Conservation (phyloP, 2,797 vertebrate species). For the Nyctibius grandis region DNA sequence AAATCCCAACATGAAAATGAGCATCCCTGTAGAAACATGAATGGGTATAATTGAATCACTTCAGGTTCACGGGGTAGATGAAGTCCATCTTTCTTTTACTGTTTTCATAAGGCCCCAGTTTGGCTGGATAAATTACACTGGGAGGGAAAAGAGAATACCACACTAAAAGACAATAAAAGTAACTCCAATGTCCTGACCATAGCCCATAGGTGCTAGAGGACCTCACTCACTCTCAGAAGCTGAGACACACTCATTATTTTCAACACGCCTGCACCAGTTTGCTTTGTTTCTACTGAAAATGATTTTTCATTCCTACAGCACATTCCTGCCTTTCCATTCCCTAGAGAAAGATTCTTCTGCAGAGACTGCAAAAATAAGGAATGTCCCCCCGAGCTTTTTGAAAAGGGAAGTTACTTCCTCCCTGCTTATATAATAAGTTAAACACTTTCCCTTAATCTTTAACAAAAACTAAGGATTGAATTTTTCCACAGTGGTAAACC, state of each 20-base stretch:
- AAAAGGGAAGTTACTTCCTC: neutral
- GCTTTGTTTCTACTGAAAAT: neutral
- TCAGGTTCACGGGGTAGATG: neutral
- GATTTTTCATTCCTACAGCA: neutral
- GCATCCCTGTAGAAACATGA: neutral
- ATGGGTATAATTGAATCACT: neutral
- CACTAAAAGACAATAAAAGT: neutral
- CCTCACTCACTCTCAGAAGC: neutral
- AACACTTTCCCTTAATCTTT: neutral
- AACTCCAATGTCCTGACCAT: neutral
- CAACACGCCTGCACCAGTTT: neutral
- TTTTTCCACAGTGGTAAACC: neutral
- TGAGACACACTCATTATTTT: neutral
- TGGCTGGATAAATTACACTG: neutral
- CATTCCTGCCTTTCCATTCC: neutral
- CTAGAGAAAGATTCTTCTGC: neutral
- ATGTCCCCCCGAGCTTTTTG: neutral
- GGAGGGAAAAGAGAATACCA: neutral
- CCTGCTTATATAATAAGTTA: neutral
- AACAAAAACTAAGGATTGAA: neutral
- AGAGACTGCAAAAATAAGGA: neutral
- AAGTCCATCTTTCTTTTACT: neutral
- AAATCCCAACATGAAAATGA: neutral
- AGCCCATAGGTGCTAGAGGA: neutral
- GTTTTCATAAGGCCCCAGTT: neutral